Evolutionary conservation across 2,888 invertebrate species (phyloP).

Genomic region (Lamproptera curius): DNA sequence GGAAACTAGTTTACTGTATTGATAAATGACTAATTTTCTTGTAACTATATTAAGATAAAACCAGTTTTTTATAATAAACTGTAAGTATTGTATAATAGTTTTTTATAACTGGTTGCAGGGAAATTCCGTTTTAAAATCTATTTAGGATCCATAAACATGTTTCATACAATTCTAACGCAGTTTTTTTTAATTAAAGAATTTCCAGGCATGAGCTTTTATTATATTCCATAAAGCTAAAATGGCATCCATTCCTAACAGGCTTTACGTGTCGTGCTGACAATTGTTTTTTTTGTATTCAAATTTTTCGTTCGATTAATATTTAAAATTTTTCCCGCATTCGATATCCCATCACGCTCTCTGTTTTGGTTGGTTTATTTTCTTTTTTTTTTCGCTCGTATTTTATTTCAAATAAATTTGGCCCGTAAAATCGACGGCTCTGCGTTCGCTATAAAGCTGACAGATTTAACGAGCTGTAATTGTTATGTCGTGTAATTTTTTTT

Average conservation of each 20-base stretch:
- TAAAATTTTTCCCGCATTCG: slow-evolving; percentile 11
- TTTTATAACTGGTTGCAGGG: too few relatives aligned
- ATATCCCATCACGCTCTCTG: slow-evolving; percentile 13
- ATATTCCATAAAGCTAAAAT: neutral
- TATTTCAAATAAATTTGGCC: slow-evolving; percentile 18
- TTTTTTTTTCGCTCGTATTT: too few relatives aligned
- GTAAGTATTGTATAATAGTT: too few relatives aligned
- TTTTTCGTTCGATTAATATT: slow-evolving; percentile 15
- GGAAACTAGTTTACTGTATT: too few relatives aligned
- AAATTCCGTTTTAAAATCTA: too few relatives aligned
- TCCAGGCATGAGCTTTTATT: too few relatives aligned
- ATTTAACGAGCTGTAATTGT: slow-evolving; percentile 15
- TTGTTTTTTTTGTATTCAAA: slow-evolving; percentile 4
- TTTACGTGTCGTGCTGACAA: slow-evolving; percentile 2
- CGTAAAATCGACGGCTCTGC: slow-evolving; percentile 4
- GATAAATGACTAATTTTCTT: too few relatives aligned
- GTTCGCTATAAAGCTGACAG: slow-evolving; percentile 1
- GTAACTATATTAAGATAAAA: too few relatives aligned
- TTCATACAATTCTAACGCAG: too few relatives aligned
- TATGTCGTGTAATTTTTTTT: slow-evolving; percentile 6
- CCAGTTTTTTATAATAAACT: too few relatives aligned
- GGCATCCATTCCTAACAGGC: neutral
- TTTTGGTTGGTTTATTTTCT: neutral
- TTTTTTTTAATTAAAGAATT: too few relatives aligned
- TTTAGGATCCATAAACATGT: too few relatives aligned